Percentiles rank a stretch among this genome's conserved stretches.
Evolutionary conservation across 2,888 invertebrate genomes (phyloP).

Genomic region (Drosophila phalerata): DNA sequence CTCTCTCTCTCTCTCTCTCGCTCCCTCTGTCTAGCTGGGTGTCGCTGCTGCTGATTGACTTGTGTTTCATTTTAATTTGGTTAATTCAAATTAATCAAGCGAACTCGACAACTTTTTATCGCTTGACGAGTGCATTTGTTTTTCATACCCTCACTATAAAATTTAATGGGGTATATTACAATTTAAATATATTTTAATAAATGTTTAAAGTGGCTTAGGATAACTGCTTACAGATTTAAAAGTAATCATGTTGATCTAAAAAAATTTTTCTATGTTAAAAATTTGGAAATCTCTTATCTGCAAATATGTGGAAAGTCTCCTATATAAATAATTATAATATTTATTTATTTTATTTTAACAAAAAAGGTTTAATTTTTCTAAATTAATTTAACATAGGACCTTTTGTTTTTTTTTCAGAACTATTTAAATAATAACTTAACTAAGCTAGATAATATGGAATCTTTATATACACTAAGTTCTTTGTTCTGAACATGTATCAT

Average conservation of each 20-base stretch:
- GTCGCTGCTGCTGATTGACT: slow-evolving; percentile 80
- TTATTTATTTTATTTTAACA: too few relatives aligned
- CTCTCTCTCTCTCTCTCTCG: slow-evolving; percentile 10
- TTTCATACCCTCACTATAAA: slow-evolving; percentile 10
- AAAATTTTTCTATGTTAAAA: too few relatives aligned
- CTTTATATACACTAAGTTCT: too few relatives aligned
- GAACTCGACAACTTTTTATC: slow-evolving; percentile 75
- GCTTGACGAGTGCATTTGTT: slow-evolving; percentile 49
- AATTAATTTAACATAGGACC: too few relatives aligned
- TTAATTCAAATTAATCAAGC: slow-evolving; percentile 85
- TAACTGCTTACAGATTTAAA: neutral
- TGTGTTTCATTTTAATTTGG: slow-evolving; percentile 84
- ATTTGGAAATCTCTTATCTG: too few relatives aligned
- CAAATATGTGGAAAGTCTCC: too few relatives aligned
- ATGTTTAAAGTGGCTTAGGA: neutral
- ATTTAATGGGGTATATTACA: neutral
- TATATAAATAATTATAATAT: too few relatives aligned
- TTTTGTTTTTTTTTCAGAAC: too few relatives aligned
- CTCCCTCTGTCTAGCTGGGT: slow-evolving; percentile 53
- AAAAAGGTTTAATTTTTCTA: too few relatives aligned
- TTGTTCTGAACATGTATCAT: too few relatives aligned
- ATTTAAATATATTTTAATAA: neutral
- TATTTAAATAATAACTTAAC: too few relatives aligned
- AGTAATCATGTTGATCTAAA: neutral
- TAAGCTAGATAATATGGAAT: too few relatives aligned